These are phyloP conservation scores for Heliconius hermathena DNA, from an alignment of 1,140 invertebrate species.

Conservation along the genomic window DNA sequence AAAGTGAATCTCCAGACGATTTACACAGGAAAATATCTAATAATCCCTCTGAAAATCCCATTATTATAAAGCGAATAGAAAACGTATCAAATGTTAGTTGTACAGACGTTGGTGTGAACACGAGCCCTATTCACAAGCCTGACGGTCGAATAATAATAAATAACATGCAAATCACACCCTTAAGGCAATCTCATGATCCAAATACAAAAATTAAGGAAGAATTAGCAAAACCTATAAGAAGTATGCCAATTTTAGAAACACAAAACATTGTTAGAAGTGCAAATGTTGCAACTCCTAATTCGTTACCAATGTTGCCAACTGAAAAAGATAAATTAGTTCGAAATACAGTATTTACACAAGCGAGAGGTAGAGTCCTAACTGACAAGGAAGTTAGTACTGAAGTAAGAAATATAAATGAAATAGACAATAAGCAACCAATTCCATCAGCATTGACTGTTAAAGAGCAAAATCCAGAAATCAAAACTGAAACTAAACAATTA, in stretches of 20 bases:
- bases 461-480: neutral
- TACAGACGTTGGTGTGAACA: slow-evolving; percentile 54
- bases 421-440: slow-evolving; percentile 2
- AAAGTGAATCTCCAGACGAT: slow-evolving; percentile 73
- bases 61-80: slow-evolving; percentile 42
- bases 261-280: slow-evolving; percentile 34
- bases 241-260: slow-evolving; percentile 29
- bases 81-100: slow-evolving; percentile 33
- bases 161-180: slow-evolving; percentile 45
- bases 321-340: slow-evolving; percentile 70
- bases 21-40: slow-evolving; percentile 55
- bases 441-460: neutral
- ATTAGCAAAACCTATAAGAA: slow-evolving; percentile 38
- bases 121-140: slow-evolving; percentile 50
- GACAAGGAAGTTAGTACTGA: slow-evolving; percentile 46
- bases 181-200: slow-evolving; percentile 32
- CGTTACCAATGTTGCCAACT: slow-evolving; percentile 8
- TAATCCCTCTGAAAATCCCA: slow-evolving; percentile 33
- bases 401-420: slow-evolving; percentile 23
- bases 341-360: slow-evolving; percentile 74
- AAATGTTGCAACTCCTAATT: slow-evolving; percentile 2
- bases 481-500: slow-evolving; percentile 21
- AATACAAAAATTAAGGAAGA: slow-evolving; percentile 47
- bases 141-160: slow-evolving; percentile 44
- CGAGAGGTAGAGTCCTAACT: slow-evolving; percentile 58